These are phyloP conservation scores for Oxygymnocypris stewartii DNA, from an alignment of 2,113 vertebrate species.

Conservation along the genomic window DNA sequence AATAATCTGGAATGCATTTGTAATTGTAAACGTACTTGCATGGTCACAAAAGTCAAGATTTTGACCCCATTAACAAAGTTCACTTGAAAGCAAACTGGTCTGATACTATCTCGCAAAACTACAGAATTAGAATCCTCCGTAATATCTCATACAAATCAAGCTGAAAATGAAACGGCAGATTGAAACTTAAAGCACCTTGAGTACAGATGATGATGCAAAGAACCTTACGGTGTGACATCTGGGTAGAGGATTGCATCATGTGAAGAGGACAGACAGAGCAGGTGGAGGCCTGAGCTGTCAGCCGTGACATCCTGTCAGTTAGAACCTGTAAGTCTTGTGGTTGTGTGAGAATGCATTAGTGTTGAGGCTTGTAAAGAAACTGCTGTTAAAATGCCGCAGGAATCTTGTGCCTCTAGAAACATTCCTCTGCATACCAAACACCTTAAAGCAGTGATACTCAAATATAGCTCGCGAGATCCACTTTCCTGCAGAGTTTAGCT, in stretches of 20 bases:
- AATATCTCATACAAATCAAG: not conserved
- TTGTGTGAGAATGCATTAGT: not conserved
- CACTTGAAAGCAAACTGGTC: not conserved
- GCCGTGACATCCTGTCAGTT: conserved; percentile 43
- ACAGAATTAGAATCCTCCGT: not conserved
- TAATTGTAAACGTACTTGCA: not conserved
- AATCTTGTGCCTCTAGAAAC: conserved; percentile 11
- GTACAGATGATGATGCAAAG: conserved; percentile 22
- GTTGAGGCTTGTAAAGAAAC: not conserved
- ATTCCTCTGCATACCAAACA: not conserved
- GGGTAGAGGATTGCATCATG: conserved; percentile 68
- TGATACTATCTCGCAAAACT: not conserved
- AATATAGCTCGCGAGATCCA: too few relatives aligned
- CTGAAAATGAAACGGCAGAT: not conserved
- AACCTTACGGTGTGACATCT: conserved; percentile 58
- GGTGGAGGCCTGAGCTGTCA: conserved; percentile 55
- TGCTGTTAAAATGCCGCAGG: not conserved
- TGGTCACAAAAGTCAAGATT: not conserved
- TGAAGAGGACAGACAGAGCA: conserved; percentile 31
- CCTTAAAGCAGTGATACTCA: not conserved
- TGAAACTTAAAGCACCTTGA: not conserved
- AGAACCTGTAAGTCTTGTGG: not conserved
- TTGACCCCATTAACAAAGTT: not conserved
- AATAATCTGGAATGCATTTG: not conserved
- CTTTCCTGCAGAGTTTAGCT: too few relatives aligned